Conservation (phyloP, 2,888 invertebrate genomes). For the Acanthosepion esculentum region DNA sequence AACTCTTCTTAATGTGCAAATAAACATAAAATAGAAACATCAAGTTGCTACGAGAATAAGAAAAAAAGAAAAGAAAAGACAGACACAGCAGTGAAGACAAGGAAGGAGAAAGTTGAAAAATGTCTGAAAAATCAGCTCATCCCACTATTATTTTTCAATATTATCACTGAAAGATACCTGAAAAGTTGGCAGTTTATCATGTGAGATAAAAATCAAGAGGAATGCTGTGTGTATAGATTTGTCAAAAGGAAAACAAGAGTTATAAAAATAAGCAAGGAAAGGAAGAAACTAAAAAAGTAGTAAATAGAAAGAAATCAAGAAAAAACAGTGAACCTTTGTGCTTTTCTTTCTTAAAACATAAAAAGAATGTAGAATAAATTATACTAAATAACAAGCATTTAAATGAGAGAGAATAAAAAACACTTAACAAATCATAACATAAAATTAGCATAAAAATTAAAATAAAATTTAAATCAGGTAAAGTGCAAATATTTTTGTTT, state of each 20-base stretch:
- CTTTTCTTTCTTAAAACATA: not conserved
- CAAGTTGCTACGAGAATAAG: not conserved
- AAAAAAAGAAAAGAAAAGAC: not conserved
- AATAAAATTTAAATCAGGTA: not conserved
- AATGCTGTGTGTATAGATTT: not conserved
- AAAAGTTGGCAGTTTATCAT: not conserved
- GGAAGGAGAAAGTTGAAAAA: not conserved
- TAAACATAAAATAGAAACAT: not conserved
- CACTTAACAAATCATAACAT: not conserved
- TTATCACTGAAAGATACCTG: not conserved
- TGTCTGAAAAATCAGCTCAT: slow-evolving; percentile 11
- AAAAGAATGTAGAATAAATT: not conserved
- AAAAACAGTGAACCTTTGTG: not conserved
- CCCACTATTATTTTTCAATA: slow-evolving; percentile 36
- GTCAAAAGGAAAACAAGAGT: not conserved
- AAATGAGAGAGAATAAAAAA: not conserved
- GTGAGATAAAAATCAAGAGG: not conserved
- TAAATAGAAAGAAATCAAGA: too few species aligned
- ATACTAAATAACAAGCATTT: not conserved
- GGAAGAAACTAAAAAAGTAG: not conserved
- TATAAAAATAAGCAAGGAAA: not conserved
- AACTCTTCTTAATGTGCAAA: not conserved
- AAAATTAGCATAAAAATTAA: not conserved
- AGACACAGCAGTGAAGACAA: not conserved
- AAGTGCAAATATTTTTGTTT: not conserved